Evolutionary conservation across 2,888 invertebrate genomes (phyloP).

Genomic region (Labia minor): DNA sequence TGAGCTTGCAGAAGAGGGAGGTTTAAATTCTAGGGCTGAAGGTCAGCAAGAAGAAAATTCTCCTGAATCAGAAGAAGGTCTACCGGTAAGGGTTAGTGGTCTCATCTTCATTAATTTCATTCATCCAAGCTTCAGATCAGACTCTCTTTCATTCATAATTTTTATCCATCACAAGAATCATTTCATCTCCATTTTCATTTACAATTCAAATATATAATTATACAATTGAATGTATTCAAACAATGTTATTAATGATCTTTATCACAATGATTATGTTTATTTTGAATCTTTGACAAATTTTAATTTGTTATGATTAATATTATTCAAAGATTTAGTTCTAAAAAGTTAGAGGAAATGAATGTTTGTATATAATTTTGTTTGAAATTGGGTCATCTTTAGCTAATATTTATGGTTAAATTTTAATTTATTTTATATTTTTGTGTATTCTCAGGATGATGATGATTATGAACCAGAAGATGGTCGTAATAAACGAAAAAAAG

Average conservation of each 20-base stretch:
- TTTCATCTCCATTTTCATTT: conserved; percentile 25
- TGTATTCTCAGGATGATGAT: conserved; percentile 66
- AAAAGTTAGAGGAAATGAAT: too few relatives aligned
- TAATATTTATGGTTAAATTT: background rate
- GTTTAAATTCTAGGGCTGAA: conserved; percentile 40
- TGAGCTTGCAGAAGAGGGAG: conserved; percentile 51
- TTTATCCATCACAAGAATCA: conserved; percentile 17
- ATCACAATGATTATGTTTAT: background rate
- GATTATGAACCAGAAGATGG: conserved; percentile 77
- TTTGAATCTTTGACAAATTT: background rate
- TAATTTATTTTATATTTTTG: conserved; percentile 24
- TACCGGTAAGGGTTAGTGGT: conserved; percentile 43
- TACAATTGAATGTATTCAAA: too few relatives aligned
- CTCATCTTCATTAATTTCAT: background rate
- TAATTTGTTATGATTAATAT: conserved; percentile 24
- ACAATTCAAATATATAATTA: background rate
- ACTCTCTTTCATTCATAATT: conserved; percentile 14
- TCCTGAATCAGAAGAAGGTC: conserved; percentile 61
- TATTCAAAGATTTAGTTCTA: background rate
- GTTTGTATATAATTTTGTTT: conserved; percentile 25
- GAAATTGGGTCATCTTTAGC: conserved; percentile 22
- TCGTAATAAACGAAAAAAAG: conserved; percentile 75
- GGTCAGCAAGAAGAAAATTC: conserved; percentile 51
- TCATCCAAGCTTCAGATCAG: conserved; percentile 13
- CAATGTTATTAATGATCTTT: too few relatives aligned